phyloP scores from a whole-genome alignment of 1,140 invertebrate genomes.

The Chionoecetes opilio region DNA sequence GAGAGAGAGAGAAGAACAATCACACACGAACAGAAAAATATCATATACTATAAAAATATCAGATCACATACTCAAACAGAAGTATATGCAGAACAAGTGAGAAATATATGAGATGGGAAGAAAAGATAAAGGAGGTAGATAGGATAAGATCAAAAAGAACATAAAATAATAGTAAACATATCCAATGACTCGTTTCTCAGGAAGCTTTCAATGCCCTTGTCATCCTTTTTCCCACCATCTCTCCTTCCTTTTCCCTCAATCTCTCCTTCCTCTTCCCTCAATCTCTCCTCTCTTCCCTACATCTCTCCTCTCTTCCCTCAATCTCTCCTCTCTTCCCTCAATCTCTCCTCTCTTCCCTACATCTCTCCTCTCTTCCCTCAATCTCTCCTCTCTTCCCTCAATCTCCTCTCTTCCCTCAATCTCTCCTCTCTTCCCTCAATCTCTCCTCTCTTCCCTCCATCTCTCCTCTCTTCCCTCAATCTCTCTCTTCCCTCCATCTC shows the following conservation, averaged over 20 bases:
- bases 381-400: background rate
- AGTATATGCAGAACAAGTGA: too few species aligned
- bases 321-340: background rate
- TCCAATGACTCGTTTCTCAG: background rate
- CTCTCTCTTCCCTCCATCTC: background rate
- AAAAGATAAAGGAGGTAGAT: background rate
- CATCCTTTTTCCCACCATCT: too few species aligned
- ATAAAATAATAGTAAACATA: background rate
- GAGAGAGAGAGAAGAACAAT: background rate
- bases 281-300: background rate
- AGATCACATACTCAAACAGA: background rate
- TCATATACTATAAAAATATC: too few species aligned
- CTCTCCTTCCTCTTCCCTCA: too few species aligned
- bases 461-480: too few species aligned
- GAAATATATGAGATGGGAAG: background rate
- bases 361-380: too few species aligned
- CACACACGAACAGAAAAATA: background rate
- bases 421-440: background rate
- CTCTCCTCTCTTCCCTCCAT: too few species aligned
- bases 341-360: too few species aligned
- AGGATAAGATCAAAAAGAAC: background rate
- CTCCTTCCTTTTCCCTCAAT: too few species aligned
- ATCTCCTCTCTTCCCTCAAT: background rate
- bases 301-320: background rate
- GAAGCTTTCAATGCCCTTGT: background rate